A percentile compares a stretch with the other conserved stretches of the same genome.
Evolutionary conservation across 2,797 vertebrate species (phyloP).

Genomic region (Syngnathus acus): DNA sequence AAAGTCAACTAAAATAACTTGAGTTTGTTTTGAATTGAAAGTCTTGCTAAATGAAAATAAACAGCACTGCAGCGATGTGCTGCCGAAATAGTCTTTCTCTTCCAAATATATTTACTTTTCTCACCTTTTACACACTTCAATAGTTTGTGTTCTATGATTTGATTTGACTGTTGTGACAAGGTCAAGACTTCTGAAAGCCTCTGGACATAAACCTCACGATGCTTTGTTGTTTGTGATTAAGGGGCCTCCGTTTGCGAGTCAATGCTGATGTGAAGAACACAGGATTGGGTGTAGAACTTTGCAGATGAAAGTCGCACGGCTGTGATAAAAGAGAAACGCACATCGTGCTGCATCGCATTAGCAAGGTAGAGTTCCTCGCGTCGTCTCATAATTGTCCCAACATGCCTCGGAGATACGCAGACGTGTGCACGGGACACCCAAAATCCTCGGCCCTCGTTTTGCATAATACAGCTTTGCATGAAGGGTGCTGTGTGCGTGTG

Average conservation of each 20-base stretch:
- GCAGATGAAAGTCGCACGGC: constrained; percentile 55
- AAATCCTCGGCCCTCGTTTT: constrained; percentile 55
- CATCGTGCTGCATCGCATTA: constrained; percentile 50
- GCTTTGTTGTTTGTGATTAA: constrained; percentile 50
- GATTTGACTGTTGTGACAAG: constrained; percentile 45
- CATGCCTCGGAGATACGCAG: constrained; percentile 68
- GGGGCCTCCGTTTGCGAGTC: constrained; percentile 35
- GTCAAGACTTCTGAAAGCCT: constrained; percentile 57
- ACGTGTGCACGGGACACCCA: constrained; percentile 48
- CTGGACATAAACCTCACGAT: constrained; percentile 21
- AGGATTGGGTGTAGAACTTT: constrained; percentile 47
- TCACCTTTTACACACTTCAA: constrained; percentile 28
- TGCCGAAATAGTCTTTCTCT: constrained; percentile 26
- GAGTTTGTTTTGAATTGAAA: constrained; percentile 81
- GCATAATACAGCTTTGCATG: constrained; percentile 66
- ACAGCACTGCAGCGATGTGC: constrained; percentile 63
- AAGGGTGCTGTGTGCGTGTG: not conserved
- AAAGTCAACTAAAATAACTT: constrained; percentile 77
- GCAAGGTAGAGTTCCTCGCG: constrained; percentile 49
- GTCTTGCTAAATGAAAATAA: constrained; percentile 78
- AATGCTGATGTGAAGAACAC: constrained; percentile 60
- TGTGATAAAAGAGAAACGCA: constrained; percentile 37
- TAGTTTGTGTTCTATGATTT: constrained; percentile 42
- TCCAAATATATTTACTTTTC: constrained; percentile 53
- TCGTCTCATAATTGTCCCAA: constrained; percentile 68